phyloP scores from a whole-genome alignment of 2,797 vertebrate genomes.

The Ctenochaetus hawaiiensis region DNA sequence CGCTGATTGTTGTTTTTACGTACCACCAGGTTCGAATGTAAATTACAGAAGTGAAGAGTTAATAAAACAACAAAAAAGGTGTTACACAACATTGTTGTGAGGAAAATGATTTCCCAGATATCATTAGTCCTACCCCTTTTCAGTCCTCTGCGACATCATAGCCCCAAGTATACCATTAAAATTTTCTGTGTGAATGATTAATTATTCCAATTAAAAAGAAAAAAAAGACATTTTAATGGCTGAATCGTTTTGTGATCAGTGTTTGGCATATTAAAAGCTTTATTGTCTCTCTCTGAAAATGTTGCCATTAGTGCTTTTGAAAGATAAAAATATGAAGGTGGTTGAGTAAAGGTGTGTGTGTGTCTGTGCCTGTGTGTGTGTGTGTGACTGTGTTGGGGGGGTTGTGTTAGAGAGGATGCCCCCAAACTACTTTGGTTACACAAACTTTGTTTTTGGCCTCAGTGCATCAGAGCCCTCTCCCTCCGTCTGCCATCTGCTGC shows the following conservation, averaged over 20 bases:
- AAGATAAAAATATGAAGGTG: conserved; percentile 34
- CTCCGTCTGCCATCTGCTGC: conserved; percentile 88
- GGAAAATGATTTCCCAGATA: conserved; percentile 38
- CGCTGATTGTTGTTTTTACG: conserved; percentile 22
- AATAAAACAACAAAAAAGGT: neutral
- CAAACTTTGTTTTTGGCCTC: conserved; percentile 88
- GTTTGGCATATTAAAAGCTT: conserved; percentile 57
- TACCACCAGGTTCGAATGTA: conserved; percentile 27
- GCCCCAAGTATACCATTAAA: conserved; percentile 45
- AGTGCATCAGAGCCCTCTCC: conserved; percentile 83
- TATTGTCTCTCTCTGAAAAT: conserved; percentile 35
- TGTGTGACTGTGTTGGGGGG: neutral
- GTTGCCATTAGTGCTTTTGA: conserved; percentile 6
- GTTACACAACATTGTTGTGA: neutral
- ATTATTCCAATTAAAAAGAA: conserved; percentile 48
- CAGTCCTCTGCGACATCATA: conserved; percentile 11
- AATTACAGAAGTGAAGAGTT: neutral
- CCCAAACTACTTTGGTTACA: conserved; percentile 86
- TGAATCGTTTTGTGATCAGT: conserved; percentile 55
- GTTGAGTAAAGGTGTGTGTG: neutral
- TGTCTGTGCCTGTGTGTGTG: too few species aligned
- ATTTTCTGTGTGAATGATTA: conserved; percentile 53
- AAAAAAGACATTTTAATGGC: conserved; percentile 36
- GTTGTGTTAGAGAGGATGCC: conserved; percentile 57
- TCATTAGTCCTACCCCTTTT: conserved; percentile 12